Base-by-base conservation (phyloP, 2,113 vertebrate genomes). In the Sciurus niger region DNA sequence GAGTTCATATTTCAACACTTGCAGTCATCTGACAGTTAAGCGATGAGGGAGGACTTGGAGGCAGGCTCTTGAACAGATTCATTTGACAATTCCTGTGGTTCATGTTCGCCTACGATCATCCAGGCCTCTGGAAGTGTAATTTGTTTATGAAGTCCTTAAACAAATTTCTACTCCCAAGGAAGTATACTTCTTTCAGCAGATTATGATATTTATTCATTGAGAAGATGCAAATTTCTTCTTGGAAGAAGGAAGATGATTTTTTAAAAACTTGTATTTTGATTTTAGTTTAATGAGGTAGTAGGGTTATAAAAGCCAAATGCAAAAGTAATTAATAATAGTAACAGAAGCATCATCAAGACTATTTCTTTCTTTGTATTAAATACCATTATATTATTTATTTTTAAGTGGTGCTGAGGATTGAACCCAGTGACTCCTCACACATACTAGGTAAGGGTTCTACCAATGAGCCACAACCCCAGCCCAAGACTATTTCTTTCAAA, bases 1-100 rank as follows among this genome's bases (percentile, higher is more conserved):
- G 51, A 79, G 30, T 85, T 90, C 92, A 37, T 86, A 84, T 94
- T 89, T 96, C 92, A 93, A 77, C 86, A 92, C 72, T 43, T 86
- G 46, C 58, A 86, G 46, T 89, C 86, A 84, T 92, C 80, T 92
- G 84, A 93, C 51, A 46, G 51, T 85, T 74, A 90, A 48, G 12
- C 79, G 43, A 78, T 74, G 63, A 90, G 32, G 73, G 60, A 95
- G 53, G 82, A 92, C 13, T 96, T 32, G 18, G 86, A 93, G 37
- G n/a, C 40, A 25, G 48, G 25, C 28, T 77, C 73, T 92, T 40
- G 37, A 53, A 87, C 58, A 80, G 68, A 89, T 53, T 94, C n/a
- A 24, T 53, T 87, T 94, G 79, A 95, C 37, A n/a, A 72, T 90
- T 96, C 34, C 53, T 93, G 8, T 6, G 1, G 10, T 70, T 96